Evolutionary conservation across 2,113 vertebrate species (phyloP).

Genomic region (Callocephalon fimbriatum): DNA sequence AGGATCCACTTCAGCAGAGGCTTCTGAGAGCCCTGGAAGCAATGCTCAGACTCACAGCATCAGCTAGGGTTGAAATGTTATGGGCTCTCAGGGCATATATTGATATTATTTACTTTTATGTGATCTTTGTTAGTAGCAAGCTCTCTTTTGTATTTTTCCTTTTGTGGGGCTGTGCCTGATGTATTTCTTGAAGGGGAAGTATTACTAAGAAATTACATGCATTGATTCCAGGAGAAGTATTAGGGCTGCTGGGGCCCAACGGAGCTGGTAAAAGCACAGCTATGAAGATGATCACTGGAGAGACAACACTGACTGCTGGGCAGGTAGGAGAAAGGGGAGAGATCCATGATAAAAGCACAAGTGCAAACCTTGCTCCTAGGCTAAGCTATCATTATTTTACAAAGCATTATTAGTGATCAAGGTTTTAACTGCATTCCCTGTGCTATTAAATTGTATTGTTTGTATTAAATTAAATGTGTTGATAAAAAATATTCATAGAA

Average conservation of each 20-base stretch:
- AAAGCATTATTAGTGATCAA: neutral
- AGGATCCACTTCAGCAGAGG: neutral
- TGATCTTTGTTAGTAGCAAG: neutral
- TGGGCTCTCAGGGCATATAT: neutral
- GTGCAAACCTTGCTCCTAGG: neutral
- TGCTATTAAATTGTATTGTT: neutral
- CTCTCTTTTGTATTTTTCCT: neutral
- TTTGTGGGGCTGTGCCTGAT: neutral
- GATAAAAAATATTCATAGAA: neutral
- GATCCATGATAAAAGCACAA: neutral
- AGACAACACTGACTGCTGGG: slow-evolving; percentile 81
- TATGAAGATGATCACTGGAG: slow-evolving; percentile 87
- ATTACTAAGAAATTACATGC: neutral
- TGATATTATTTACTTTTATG: neutral
- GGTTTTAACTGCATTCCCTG: neutral
- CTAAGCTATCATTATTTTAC: neutral
- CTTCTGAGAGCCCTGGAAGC: neutral
- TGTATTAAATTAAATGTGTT: neutral
- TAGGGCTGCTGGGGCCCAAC: slow-evolving; percentile 92
- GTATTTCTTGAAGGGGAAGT: neutral
- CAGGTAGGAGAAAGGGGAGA: slow-evolving; percentile 78
- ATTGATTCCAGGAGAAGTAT: slow-evolving; percentile 86
- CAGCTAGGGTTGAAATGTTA: rapidly evolving
- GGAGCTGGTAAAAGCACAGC: slow-evolving; percentile 93
- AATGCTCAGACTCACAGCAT: neutral